Base-by-base conservation (phyloP, 2,888 invertebrate genomes). In the Neria commutata region DNA sequence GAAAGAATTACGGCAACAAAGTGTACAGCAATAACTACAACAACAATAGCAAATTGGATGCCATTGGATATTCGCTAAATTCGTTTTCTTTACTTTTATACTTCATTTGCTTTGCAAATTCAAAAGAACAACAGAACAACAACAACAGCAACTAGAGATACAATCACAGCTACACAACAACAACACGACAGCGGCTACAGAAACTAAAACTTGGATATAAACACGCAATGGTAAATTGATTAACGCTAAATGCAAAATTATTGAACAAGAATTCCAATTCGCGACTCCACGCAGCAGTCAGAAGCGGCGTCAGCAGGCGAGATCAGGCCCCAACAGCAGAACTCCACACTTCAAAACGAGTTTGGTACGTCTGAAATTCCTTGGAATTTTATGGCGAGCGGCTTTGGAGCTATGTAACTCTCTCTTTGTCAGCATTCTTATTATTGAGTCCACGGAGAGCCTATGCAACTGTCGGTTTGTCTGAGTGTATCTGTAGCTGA, bases 201-300 rank as follows among this genome's bases (percentile, higher is more conserved):
- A 17, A 42, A 37, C 21, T 42, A 21, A 21, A 42, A n/a, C n/a
- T n/a, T n/a, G n/a, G 17, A 42, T 14, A 37, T 17, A 42, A n/a
- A n/a, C n/a, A n/a, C n/a, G n/a, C n/a, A 42, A 42, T 42, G 42
- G 42, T 42, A 42, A 42, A 42, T 42, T 42, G 42, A 42, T 42
- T 42, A 3, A 14, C 19, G 11, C 6, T 4, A 42, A 37, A 37
- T 37, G 42, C 42, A 42, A 42, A 42, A 17, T 19, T 19, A 42
- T n/a, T 37, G 4, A 19, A 42, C 17, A 4, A 42, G 37, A n/a
- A 29, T 29, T 29, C 29, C 6, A 29, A 29, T 37, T n/a, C 37
- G 37, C 4, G 4, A 37, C 17, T 19, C 42, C 19, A 42, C 21
- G 3, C 5, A 29, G 42, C 21, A 6, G 4, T 42, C 21, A 42